A percentile compares a stretch with the other conserved stretches of the same genome.
Evolutionary conservation across 2,113 vertebrate species (phyloP).

Genomic region (Suncus etruscus): DNA sequence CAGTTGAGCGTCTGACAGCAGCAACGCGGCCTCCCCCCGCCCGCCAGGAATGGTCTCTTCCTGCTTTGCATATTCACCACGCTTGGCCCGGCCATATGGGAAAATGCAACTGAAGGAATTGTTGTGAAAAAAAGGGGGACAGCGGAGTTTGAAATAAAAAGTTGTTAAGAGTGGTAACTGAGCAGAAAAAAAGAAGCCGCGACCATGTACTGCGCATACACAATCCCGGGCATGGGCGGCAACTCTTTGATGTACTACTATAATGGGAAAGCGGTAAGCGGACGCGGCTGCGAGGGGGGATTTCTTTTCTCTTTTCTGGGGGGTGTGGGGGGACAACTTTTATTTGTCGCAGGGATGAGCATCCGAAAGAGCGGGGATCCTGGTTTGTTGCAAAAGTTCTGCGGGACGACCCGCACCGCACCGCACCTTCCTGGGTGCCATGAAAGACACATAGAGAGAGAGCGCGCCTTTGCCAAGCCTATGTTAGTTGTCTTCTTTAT

Average conservation of each 20-base stretch:
- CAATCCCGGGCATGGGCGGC: conserved; percentile 95
- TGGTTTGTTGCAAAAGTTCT: conserved; percentile 78
- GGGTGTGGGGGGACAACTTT: conserved; percentile 79
- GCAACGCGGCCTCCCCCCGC: conserved; percentile 85
- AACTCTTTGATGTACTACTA: conserved; percentile 97
- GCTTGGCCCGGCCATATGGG: conserved; percentile 96
- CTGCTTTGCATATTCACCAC: conserved; percentile 97
- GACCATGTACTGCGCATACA: conserved; percentile 97
- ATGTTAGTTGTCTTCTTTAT: conserved; percentile 36
- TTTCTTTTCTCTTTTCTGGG: conserved; percentile 67
- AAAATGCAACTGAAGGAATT: conserved; percentile 98
- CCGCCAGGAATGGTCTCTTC: conserved; percentile 92
- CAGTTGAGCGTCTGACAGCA: conserved; percentile 87
- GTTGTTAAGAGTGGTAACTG: conserved; percentile 89
- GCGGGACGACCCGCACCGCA: conserved; percentile 53
- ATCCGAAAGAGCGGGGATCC: conserved; percentile 78
- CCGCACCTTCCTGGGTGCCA: conserved; percentile 74
- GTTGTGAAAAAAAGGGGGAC: conserved; percentile 93
- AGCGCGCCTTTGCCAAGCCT: conserved; percentile 71
- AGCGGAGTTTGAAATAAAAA: conserved; percentile 92
- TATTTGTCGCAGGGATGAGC: conserved; percentile 83
- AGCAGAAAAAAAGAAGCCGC: conserved; percentile 85
- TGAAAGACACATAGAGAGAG: conserved; percentile 43
- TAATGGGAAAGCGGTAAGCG: conserved; percentile 97
- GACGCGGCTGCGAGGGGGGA: conserved; percentile 83